A percentile compares a stretch with the other conserved stretches of the same genome.
Conservation (phyloP, 2,113 vertebrate genomes). For the Colius striatus region DNA sequence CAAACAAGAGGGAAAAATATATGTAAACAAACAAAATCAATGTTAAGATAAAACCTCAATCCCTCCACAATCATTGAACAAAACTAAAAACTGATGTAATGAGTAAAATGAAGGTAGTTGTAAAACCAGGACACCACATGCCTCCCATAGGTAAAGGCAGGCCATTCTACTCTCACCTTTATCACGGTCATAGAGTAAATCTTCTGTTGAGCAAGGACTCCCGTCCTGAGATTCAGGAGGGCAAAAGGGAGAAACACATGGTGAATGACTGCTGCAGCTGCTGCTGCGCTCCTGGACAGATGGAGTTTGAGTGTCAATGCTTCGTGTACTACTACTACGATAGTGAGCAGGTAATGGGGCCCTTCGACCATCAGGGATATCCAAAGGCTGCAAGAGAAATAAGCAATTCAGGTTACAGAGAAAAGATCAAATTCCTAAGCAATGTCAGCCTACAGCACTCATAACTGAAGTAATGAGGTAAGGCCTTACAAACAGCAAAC, state of each 20-base stretch:
- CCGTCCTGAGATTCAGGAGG: slow-evolving; percentile 91
- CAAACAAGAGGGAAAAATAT: slow-evolving; percentile 74
- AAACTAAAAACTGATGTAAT: slow-evolving; percentile 73
- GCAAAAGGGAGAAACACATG: slow-evolving; percentile 86
- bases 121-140: slow-evolving; percentile 61
- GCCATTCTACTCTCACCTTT: slow-evolving; percentile 85
- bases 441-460: background rate
- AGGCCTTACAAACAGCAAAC: background rate
- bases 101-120: slow-evolving; percentile 70
- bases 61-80: slow-evolving; percentile 53
- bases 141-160: background rate
- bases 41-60: slow-evolving; percentile 53
- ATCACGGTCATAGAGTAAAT: slow-evolving; percentile 90
- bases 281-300: slow-evolving; percentile 88
- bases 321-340: slow-evolving; percentile 87
- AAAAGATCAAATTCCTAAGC: background rate
- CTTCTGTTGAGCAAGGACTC: slow-evolving; percentile 91
- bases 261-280: slow-evolving; percentile 86
- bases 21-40: slow-evolving; percentile 69
- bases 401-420: background rate
- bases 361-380: slow-evolving; percentile 89
- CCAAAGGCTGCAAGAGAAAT: slow-evolving; percentile 82
- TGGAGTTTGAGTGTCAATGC: slow-evolving; percentile 92
- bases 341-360: slow-evolving; percentile 89
- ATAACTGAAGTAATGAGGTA: accelerated